Evolutionary conservation across 2,888 invertebrate genomes (phyloP), one percentile per base, ranked within the genome.

Genomic region (Blera fallax): DNA sequence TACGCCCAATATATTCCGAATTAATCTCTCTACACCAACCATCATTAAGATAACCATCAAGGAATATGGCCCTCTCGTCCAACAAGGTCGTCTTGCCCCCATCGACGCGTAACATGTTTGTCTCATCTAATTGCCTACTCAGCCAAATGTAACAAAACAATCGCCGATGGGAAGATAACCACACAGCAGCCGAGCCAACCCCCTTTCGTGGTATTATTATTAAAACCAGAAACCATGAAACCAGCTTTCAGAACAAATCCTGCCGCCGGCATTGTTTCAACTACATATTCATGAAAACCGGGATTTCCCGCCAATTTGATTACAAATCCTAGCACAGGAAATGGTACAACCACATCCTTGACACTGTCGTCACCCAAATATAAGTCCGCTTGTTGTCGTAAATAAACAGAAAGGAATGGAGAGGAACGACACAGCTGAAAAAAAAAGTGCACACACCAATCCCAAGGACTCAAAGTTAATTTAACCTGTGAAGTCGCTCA

Each of bases 261-360:
- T 52, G 65, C 85, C 67, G 67, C 70, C 37, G 56, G 81, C 85
- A 54, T 76, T 76, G 76, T 76, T 72, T 76, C 60, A 77, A 34
- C 65, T 56, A 58, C 50, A 82, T 43, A 65, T 82, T 56, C 69
- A 69, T 64, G 60, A 54, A 72, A 81, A 54, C 54, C 58, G 21
- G 73, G 72, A 81, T 81, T 85, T 85, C 72, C 72, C 81, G 72
- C 48, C 85, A 81, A 85, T 85, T 85, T 85, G 76, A 85, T 85
- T 85, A 83, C 73, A 58, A 62, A 73, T 77, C 50, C 43, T 45
- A 56, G 52, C 52, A 14, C 24, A 48, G 21, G 54, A 62, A 45
- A 64, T 50, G 48, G 50, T 24, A 32, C 58, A 54, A 69, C 67
- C 52, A 52, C 52, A 43, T 16, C n/a, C 16, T 32, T 48, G 21